A percentile compares a stretch with the other conserved stretches of the same genome.
Conservation (phyloP, 2,797 vertebrate genomes). For the Podarcis siculus region DNA sequence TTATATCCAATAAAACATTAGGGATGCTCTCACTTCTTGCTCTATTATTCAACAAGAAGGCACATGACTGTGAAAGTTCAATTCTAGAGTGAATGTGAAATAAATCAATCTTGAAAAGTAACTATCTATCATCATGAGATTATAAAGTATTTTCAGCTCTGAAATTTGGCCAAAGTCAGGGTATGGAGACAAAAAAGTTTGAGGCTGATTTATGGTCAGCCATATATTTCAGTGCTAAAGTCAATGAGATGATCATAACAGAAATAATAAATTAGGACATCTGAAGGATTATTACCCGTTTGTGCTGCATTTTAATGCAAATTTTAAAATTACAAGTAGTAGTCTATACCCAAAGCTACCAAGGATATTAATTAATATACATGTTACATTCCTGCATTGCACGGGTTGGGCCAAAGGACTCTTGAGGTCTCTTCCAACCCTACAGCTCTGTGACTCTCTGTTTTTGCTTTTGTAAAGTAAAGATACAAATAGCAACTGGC, state of each 20-base stretch:
- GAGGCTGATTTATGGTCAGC: slow-evolving; percentile 29
- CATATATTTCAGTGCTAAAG: slow-evolving; percentile 23
- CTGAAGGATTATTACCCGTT: slow-evolving; percentile 2
- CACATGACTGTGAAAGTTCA: slow-evolving; percentile 48
- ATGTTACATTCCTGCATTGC: not conserved
- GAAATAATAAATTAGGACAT: slow-evolving; percentile 20
- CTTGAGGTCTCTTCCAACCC: no score
- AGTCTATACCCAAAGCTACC: not conserved
- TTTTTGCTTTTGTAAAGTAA: not conserved
- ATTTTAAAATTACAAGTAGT: slow-evolving; percentile 3
- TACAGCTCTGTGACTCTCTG: no score
- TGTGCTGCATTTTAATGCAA: not conserved
- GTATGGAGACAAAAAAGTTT: slow-evolving; percentile 36
- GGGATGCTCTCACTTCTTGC: slow-evolving; percentile 3
- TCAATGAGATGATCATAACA: not conserved
- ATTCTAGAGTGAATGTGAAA: slow-evolving; percentile 45
- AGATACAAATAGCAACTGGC: not conserved
- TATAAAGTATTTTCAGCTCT: slow-evolving; percentile 43
- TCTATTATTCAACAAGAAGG: slow-evolving; percentile 29
- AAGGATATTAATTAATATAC: slow-evolving; percentile 12
- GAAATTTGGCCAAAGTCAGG: slow-evolving; percentile 26
- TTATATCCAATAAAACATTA: slow-evolving; percentile 50
- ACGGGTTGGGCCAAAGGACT: not conserved
- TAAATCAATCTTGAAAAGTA: slow-evolving; percentile 42
- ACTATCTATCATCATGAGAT: slow-evolving; percentile 53